Percentiles rank a stretch among this genome's conserved stretches.
Evolutionary conservation across 2,797 vertebrate species (phyloP).

Genomic region (Aeoliscus strigatus): DNA sequence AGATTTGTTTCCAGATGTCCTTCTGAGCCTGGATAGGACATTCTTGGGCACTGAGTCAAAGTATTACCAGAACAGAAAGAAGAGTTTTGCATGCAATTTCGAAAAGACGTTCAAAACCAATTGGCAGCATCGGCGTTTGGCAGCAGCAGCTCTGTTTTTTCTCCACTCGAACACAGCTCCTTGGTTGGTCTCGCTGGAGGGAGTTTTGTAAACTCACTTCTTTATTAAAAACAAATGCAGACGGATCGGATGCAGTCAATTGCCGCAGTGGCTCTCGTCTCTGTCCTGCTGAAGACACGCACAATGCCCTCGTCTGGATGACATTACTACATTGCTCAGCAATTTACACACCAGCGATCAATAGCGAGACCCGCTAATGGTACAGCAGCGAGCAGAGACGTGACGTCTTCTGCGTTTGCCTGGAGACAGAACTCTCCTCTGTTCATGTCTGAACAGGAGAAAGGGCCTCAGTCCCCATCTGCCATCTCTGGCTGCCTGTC

Average conservation of each 20-base stretch:
- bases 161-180: conserved; percentile 19
- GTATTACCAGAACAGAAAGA: conserved; percentile 25
- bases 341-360: conserved; percentile 49
- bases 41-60: conserved; percentile 33
- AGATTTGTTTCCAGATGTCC: conserved; percentile 60
- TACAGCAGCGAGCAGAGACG: conserved; percentile 52
- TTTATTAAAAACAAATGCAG: conserved; percentile 22
- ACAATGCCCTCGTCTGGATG: conserved; percentile 29
- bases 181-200: conserved; percentile 16
- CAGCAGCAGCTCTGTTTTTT: conserved; percentile 27
- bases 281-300: conserved; percentile 45
- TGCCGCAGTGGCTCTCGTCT: conserved; percentile 24
- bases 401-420: conserved; percentile 56
- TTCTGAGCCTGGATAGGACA: conserved; percentile 15
- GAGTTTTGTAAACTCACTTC: conserved; percentile 17
- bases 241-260: conserved; percentile 6
- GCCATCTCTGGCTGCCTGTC: conserved; percentile 31
- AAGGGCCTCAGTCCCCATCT: conserved; percentile 58
- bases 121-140: conserved; percentile 58
- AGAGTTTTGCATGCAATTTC: conserved; percentile 39
- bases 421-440: conserved; percentile 58
- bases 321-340: conserved; percentile 60
- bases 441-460: conserved; percentile 57
- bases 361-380: conserved; percentile 71
- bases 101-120: conserved; percentile 43